Evolutionary conservation across 2,888 invertebrate genomes (phyloP).

Genomic region (Scaptodrosophila latifasciaeformis): DNA sequence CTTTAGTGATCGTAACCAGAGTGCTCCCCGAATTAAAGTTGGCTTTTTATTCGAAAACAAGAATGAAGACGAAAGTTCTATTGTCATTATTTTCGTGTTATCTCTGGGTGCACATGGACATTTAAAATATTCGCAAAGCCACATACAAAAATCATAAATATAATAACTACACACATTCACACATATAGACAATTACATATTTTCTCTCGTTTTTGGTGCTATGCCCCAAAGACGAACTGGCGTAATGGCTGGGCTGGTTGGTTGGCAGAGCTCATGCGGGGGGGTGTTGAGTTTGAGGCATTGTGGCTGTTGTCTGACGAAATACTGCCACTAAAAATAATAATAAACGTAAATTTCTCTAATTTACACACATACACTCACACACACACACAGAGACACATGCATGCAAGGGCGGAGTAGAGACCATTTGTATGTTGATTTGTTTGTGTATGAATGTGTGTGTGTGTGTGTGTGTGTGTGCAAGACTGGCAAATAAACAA

Average conservation of each 20-base stretch:
- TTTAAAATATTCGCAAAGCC: too few relatives aligned
- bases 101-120: constrained; percentile 26
- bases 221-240: not conserved
- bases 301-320: constrained; percentile 37
- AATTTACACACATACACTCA: constrained; percentile 54
- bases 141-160: constrained; percentile 3
- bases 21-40: too few relatives aligned
- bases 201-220: too few relatives aligned
- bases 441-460: too few relatives aligned
- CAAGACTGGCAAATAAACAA: constrained; percentile 55
- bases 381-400: constrained; percentile 18
- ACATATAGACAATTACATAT: constrained; percentile 26
- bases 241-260: not conserved
- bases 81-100: constrained; percentile 42
- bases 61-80: not conserved
- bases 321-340: constrained; percentile 62
- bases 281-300: not conserved
- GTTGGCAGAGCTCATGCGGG: not conserved
- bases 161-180: constrained; percentile 29
- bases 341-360: constrained; percentile 64
- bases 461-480: constrained; percentile 2
- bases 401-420: not conserved
- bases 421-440: too few relatives aligned
- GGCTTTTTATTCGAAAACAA: too few relatives aligned
- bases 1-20: too few relatives aligned